phyloP scores from a whole-genome alignment of 1,140 invertebrate species.

The Drosophila fuyamai region DNA sequence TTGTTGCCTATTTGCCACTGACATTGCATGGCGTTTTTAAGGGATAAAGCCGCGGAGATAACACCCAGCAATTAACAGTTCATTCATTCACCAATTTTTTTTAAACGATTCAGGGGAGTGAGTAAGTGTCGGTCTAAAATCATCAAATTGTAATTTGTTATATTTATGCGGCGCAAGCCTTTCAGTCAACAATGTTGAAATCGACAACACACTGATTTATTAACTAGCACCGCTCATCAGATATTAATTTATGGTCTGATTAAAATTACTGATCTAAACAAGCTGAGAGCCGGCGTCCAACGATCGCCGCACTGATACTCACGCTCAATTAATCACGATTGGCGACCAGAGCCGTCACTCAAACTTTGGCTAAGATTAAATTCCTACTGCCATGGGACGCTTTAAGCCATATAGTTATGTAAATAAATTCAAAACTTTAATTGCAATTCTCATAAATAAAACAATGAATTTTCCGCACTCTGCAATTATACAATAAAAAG shows the following conservation, averaged over 20 bases:
- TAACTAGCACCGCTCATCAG: slow-evolving; percentile 28
- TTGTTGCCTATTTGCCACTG: slow-evolving; percentile 8
- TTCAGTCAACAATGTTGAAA: slow-evolving; percentile 36
- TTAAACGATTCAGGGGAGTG: slow-evolving; percentile 6
- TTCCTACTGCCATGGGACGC: slow-evolving; percentile 10
- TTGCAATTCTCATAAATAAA: slow-evolving; percentile 45
- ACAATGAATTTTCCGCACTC: slow-evolving; percentile 38
- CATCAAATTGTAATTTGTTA: slow-evolving; percentile 53
- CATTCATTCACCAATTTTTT: slow-evolving; percentile 15
- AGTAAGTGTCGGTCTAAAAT: background rate
- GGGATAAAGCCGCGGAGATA: slow-evolving; percentile 2
- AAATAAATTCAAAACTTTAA: slow-evolving; percentile 59
- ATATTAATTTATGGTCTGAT: slow-evolving; percentile 64
- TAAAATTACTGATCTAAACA: slow-evolving; percentile 27
- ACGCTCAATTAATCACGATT: slow-evolving; percentile 73
- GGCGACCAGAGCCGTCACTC: slow-evolving; percentile 28
- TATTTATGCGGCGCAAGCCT: slow-evolving; percentile 8
- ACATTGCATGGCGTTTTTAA: background rate
- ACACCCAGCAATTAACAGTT: slow-evolving; percentile 20
- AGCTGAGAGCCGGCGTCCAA: slow-evolving; percentile 8
- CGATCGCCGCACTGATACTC: slow-evolving; percentile 45
- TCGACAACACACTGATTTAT: slow-evolving; percentile 39
- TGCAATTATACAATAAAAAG: slow-evolving; percentile 26
- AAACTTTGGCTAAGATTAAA: slow-evolving; percentile 10
- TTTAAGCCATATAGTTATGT: slow-evolving; percentile 42